Conservation (phyloP, 2,797 vertebrate species). For the Dryobates pubescens region DNA sequence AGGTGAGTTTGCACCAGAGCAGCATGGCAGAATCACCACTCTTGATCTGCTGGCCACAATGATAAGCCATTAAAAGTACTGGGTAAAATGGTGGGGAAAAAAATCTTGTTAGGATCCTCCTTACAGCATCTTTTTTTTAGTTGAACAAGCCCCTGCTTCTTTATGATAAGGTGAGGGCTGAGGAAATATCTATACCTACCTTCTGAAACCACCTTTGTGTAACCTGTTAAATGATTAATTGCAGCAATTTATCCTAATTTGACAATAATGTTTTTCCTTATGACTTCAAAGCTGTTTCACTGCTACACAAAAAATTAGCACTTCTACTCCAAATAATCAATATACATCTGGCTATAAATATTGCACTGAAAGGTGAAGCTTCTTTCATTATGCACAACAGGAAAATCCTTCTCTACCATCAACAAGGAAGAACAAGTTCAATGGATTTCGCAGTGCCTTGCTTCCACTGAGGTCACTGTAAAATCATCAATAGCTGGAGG, state of each 20-base stretch:
- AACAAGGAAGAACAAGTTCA: neutral
- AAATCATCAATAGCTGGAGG: neutral
- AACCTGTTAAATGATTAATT: neutral
- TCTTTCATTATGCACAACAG: neutral
- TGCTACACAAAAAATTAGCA: neutral
- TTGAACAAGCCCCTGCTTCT: neutral
- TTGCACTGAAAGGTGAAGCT: neutral
- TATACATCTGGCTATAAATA: slow-evolving; percentile 39
- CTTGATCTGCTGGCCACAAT: too few relatives aligned
- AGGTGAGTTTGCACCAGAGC: too few relatives aligned
- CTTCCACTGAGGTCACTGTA: neutral
- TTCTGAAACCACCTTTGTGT: neutral
- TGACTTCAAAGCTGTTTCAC: neutral
- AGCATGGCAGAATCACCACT: too few relatives aligned
- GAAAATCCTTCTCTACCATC: neutral
- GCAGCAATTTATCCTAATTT: neutral
- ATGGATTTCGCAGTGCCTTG: neutral
- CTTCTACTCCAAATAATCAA: slow-evolving; percentile 35
- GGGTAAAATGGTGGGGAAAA: too few relatives aligned
- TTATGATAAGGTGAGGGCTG: neutral
- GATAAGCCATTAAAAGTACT: too few relatives aligned
- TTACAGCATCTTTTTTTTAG: neutral
- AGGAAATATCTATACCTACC: neutral
- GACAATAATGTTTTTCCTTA: neutral
- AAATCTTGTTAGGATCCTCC: neutral